phyloP scores from a whole-genome alignment of 2,888 invertebrate genomes.

The Kryphioiulus occultus region DNA sequence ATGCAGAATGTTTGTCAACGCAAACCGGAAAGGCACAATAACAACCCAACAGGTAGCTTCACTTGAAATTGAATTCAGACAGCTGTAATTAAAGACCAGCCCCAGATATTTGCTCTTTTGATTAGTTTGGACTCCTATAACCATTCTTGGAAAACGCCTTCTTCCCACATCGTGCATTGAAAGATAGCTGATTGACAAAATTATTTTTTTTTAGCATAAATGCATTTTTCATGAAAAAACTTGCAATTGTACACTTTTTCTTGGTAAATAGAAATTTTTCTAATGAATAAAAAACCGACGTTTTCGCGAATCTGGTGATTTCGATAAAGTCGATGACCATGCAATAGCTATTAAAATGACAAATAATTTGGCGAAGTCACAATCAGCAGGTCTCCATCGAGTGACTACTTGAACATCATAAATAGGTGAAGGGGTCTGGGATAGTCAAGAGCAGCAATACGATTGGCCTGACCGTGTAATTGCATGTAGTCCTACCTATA shows the following conservation, averaged over 20 bases:
- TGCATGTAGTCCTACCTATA: not conserved
- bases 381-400: not conserved
- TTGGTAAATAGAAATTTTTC: not conserved
- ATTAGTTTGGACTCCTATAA: not conserved
- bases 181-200: not conserved
- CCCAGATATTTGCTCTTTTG: not conserved
- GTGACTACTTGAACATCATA: not conserved
- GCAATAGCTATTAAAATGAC: not conserved
- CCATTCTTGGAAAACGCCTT: not conserved
- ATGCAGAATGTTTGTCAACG: too few species aligned
- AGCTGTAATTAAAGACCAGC: not conserved
- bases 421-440: not conserved
- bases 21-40: not conserved
- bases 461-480: not conserved
- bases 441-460: not conserved
- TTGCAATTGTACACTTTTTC: not conserved
- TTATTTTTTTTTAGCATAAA: not conserved
- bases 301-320: not conserved
- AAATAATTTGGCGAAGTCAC: not conserved
- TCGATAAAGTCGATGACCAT: not conserved
- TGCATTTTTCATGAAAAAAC: not conserved
- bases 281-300: not conserved
- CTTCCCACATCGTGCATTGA: not conserved
- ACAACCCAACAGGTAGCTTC: not conserved
- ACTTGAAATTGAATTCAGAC: not conserved